phyloP scores from a whole-genome alignment of 2,888 invertebrate species.

The Pammene fasciana region DNA sequence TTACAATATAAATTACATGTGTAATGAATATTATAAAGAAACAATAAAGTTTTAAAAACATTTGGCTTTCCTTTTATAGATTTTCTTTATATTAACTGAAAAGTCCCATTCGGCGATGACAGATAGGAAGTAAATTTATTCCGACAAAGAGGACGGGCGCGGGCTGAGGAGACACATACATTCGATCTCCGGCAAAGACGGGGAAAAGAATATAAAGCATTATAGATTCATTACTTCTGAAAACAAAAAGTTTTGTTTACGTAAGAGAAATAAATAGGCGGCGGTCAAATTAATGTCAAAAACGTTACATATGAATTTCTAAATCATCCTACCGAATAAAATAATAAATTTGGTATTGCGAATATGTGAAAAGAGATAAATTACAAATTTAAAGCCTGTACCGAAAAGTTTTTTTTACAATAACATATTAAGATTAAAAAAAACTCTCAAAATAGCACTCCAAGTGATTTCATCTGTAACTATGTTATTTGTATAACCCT shows the following conservation, averaged over 20 bases:
- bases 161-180: slow-evolving; percentile 18
- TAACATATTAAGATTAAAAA: too few relatives aligned
- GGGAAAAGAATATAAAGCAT: slow-evolving; percentile 50
- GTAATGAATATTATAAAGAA: slow-evolving; percentile 82
- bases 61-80: background rate
- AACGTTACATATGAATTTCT: background rate
- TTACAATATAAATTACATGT: slow-evolving; percentile 75
- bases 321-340: too few relatives aligned
- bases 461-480: too few relatives aligned
- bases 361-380: too few relatives aligned
- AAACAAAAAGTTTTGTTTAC: slow-evolving; percentile 70
- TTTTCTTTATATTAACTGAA: slow-evolving; percentile 7
- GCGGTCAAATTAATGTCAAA: background rate
- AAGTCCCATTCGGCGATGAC: slow-evolving; percentile 19
- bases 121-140: slow-evolving; percentile 34
- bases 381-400: too few relatives aligned
- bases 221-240: slow-evolving; percentile 65
- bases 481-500: too few relatives aligned
- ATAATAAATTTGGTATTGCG: too few relatives aligned
- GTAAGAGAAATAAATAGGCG: slow-evolving; percentile 17
- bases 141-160: slow-evolving; percentile 22
- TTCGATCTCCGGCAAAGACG: slow-evolving; percentile 22
- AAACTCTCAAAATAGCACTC: too few relatives aligned
- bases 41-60: slow-evolving; percentile 79
- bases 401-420: too few relatives aligned